Base-by-base conservation (phyloP, 2,888 invertebrate species). In the Frankliniella intonsa region DNA sequence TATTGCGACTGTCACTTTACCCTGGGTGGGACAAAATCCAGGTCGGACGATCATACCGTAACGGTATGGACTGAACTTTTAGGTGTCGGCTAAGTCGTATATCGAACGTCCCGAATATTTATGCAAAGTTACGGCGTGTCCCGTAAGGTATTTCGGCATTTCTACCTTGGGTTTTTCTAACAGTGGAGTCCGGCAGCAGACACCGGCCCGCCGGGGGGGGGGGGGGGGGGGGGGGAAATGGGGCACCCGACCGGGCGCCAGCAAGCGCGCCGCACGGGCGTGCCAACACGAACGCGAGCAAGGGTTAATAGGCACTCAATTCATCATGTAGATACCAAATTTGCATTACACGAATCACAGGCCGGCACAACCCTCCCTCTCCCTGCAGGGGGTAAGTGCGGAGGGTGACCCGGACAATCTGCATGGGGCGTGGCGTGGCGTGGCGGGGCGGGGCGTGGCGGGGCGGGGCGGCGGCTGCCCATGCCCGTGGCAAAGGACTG, bases 251-350 rank as follows among this genome's bases (percentile, higher is more conserved):
- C 62, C 62, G 55, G 55, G 14, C 55, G 14, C 14, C 62, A n/a
- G 62, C 14, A 55, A 2, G 55, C 55, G 55, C 17, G 7, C 19
- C 62, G 3, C 17, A 17, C 69, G 9, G 22, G 25, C 25, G 69
- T 22, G 12, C 22, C 69, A 22, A 12, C 69, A 12, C 22, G 25
- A 76, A 22, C 25, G 25, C 69, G 12, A 22, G 69, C 22, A 76
- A 76, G 69, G 69, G 69, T 76, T 76, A 76, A 76, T 25, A 76
- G 69, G 69, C 69, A 76, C 69, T 76, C 69, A 76, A 76, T 76
- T 76, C 69, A 76, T 76, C 69, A 76, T 76, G 69, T 25, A 55
- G 14, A 55, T 55, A 22, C 69, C 69, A 25, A 76, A 76, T 76
- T 76, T 76, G 69, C 69, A 76, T 76, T 76, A 76, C 11, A 25